Evolutionary conservation across 2,888 invertebrate genomes (phyloP), one percentile per base, ranked within the genome.

Genomic region (Mesopsocus fuscifrons): DNA sequence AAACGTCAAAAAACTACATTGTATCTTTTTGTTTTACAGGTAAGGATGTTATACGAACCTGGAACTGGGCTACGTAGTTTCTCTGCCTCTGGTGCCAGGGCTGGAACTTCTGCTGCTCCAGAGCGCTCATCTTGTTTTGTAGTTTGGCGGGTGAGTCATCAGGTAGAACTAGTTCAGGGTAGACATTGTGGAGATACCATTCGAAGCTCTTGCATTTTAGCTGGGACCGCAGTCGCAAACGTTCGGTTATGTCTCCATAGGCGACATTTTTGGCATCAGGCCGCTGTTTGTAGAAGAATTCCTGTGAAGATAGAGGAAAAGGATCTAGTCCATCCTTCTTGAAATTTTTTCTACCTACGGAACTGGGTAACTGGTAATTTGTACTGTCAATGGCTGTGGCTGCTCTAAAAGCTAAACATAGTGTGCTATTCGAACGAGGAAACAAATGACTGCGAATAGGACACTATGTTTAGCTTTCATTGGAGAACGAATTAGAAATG

Each of bases 181-280:
- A 91, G 2, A 92, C 67, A 47, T 75, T 77, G 42, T 81, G 74
- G 49, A 92, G 59, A 54, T 87, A 92, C 91, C 91, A 92, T 45
- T 77, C 69, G 60, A 92, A 92, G 18, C 76, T 66, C 50, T 80
- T 72, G 60, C 92, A 92, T 8, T 77, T 64, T 1, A 91, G 62
- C n/a, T 63, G 64, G 52, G 81, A 65, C 1, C 91, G 68, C 5
- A 97, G 60, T 21, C 68, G 64, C 8, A 75, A 50, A 41, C 94
- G 68, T 0, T 80, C 77, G 0, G 75, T 69, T 16, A 97, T 66
- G 57, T 95, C 83, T 0, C 95, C 97, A 50, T 73, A 80, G 4
- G 59, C 51, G 17, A 62, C 52, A 22, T 54, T 54, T 33, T 52
- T 53, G 2, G 72, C 68, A 44, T 62, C 59, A 3, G 78, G 76